phyloP scores from a whole-genome alignment of 1,140 invertebrate genomes.

The Idris sp. region DNA sequence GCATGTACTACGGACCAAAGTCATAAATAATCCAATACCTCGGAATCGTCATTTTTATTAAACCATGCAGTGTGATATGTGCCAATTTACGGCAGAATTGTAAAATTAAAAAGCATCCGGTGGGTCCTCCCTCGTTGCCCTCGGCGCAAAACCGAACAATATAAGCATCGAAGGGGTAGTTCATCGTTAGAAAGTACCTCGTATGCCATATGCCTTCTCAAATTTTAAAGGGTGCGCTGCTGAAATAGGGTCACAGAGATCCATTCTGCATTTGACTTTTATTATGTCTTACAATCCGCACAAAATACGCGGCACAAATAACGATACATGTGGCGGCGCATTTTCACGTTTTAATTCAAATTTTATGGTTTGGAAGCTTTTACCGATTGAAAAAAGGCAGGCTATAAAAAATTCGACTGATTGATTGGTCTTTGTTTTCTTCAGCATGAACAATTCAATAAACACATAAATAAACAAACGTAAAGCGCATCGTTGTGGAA shows the following conservation, averaged over 20 bases:
- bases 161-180: conserved; percentile 66
- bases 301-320: conserved; percentile 49
- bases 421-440: conserved; percentile 9
- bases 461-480: conserved; percentile 9
- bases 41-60: conserved; percentile 59
- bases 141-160: conserved; percentile 45
- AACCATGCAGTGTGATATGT: conserved; percentile 57
- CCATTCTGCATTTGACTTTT: conserved; percentile 77
- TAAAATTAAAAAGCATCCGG: conserved; percentile 77
- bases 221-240: conserved; percentile 64
- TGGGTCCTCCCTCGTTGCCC: conserved; percentile 64
- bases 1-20: too few relatives aligned
- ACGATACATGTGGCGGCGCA: conserved; percentile 45
- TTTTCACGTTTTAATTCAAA: conserved; percentile 44
- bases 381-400: conserved; percentile 14
- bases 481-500: conserved; percentile 12
- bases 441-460: background rate
- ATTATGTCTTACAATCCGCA: conserved; percentile 73
- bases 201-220: conserved; percentile 70
- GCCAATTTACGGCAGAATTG: conserved; percentile 76
- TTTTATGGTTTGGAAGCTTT: conserved; percentile 42
- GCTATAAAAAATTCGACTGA: conserved; percentile 15
- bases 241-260: conserved; percentile 68
- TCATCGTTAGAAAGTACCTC: conserved; percentile 49
- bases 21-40: conserved; percentile 53